Conservation (phyloP, 2,888 invertebrate species). For the Sipunculus nudus region DNA sequence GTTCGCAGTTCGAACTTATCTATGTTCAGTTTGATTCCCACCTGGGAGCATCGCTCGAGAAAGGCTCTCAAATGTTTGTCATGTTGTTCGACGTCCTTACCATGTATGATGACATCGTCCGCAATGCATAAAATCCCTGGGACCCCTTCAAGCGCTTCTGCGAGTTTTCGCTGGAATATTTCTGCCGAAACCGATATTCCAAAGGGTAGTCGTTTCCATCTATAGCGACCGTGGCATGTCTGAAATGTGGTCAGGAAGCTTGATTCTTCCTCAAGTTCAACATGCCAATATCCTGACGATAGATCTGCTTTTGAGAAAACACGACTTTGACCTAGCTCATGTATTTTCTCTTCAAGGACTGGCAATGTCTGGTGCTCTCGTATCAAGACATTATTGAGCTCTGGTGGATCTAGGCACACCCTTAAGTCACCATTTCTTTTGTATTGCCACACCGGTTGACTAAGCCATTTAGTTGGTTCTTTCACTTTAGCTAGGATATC, state of each 20-base stretch:
- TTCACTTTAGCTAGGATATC: constrained; percentile 24
- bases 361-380: constrained; percentile 34
- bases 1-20: constrained; percentile 7
- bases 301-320: constrained; percentile 36
- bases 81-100: constrained; percentile 21
- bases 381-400: constrained; percentile 33
- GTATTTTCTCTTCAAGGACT: constrained; percentile 35
- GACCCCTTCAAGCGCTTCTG: constrained; percentile 27
- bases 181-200: constrained; percentile 29
- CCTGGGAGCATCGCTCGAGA: constrained; percentile 24
- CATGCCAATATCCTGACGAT: constrained; percentile 34
- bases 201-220: constrained; percentile 37
- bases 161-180: constrained; percentile 36
- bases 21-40: constrained; percentile 28
- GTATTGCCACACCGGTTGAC: constrained; percentile 24
- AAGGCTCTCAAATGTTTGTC: constrained; percentile 23
- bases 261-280: constrained; percentile 29
- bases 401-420: constrained; percentile 37
- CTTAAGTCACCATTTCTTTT: constrained; percentile 34
- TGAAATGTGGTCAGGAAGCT: constrained; percentile 34
- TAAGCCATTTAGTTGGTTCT: constrained; percentile 39
- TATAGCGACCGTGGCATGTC: constrained; percentile 27
- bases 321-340: constrained; percentile 23
- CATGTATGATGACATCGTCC: constrained; percentile 35
- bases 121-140: constrained; percentile 31